phyloP scores from a whole-genome alignment of 2,113 vertebrate genomes.

The Chlorodrepanis virens region DNA sequence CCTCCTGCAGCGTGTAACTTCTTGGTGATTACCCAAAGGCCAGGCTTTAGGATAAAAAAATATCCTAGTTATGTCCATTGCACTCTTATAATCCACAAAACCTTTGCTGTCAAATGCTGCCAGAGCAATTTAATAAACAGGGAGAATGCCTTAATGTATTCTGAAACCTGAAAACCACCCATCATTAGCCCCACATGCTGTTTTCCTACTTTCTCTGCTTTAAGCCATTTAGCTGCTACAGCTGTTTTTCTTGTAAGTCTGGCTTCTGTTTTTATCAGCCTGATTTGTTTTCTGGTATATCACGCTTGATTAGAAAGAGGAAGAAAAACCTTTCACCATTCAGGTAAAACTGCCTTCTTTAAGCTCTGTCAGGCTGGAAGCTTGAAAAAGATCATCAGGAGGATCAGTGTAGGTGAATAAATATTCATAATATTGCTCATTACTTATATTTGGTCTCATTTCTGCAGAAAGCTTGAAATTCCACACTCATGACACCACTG shows the following conservation, averaged over 20 bases:
- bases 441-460: slow-evolving; percentile 36
- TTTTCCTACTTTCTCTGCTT: slow-evolving; percentile 51
- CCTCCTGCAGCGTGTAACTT: not conserved
- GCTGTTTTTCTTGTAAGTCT: slow-evolving; percentile 56
- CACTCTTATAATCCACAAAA: slow-evolving; percentile 45
- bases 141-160: slow-evolving; percentile 58
- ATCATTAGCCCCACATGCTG: slow-evolving; percentile 59
- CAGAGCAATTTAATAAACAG: slow-evolving; percentile 63
- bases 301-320: slow-evolving; percentile 44
- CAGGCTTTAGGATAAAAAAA: not conserved
- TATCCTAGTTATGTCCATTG: slow-evolving; percentile 48
- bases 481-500: not conserved
- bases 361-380: not conserved
- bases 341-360: slow-evolving; percentile 25
- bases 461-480: slow-evolving; percentile 11
- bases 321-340: slow-evolving; percentile 16
- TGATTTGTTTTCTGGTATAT: slow-evolving; percentile 60
- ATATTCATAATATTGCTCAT: slow-evolving; percentile 51
- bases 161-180: slow-evolving; percentile 64
- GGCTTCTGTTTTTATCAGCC: slow-evolving; percentile 52
- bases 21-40: slow-evolving; percentile 32
- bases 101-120: slow-evolving; percentile 58
- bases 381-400: slow-evolving; percentile 39
- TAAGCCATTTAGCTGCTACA: slow-evolving; percentile 62
- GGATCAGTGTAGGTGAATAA: slow-evolving; percentile 49